Evolutionary conservation across 1,140 invertebrate genomes (phyloP), one percentile per base, ranked within the genome.

Genomic region (Calliopsis andreniformis): DNA sequence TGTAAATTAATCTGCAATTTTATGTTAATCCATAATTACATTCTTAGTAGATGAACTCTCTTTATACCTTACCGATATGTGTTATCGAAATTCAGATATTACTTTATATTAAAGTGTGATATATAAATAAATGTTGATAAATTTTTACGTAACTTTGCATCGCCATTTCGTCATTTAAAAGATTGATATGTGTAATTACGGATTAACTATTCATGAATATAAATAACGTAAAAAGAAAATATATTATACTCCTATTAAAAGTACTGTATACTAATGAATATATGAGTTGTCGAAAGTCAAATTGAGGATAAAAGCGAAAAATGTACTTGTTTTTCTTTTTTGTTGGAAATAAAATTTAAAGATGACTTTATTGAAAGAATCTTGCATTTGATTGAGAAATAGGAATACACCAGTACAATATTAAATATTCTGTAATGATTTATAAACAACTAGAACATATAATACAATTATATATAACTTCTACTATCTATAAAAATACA

Each of bases 401-500:
- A 80, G 66, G 53, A 80, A 32, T 79, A 76, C 53, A 63, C 51
- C 73, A 77, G 53, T 71, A 80, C 67, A 80, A 76, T 77, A 35
- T 81, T 79, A 80, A 80, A 70, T 81, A 85, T 76, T 63, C 69
- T 58, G 67, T 78, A 64, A 71, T 75, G 66, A 81, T 80, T 85
- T 79, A 76, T 84, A 80, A 85, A 79, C 51, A 87, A 85, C 76
- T 87, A 84, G 59, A 85, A 87, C 82, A 59, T 89, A 87, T 88
- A 4, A 83, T 89, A 88, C 86, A 88, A 64, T 77, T 73, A 83
- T 79, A 82, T 86, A 83, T 79, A 86, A 85, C 45, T 81, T 82
- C 86, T 90, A 89, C 69, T 71, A 87, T 82, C 85, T 89, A 87
- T 86, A 85, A 86, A 89, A 86, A 86, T 85, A 87, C 84, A 89